phyloP scores from a whole-genome alignment of 1,140 invertebrate genomes.

The Drosophila serrata region DNA sequence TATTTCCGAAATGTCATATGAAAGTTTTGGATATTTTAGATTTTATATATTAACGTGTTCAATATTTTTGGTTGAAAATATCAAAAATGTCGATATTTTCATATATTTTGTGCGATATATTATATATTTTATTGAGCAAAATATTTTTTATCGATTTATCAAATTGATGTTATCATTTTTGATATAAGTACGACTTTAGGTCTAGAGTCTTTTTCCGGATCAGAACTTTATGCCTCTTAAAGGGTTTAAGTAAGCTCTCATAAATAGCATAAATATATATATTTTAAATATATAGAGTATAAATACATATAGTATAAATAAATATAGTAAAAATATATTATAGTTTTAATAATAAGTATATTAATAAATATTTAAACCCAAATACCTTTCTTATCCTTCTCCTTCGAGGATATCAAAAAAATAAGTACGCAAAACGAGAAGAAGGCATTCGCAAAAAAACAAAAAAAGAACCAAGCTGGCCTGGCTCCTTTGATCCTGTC shows the following conservation, averaged over 20 bases:
- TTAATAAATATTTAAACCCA: not conserved
- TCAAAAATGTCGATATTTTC: not conserved
- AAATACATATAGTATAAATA: too few species aligned
- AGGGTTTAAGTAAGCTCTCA: too few species aligned
- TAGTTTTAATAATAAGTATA: too few species aligned
- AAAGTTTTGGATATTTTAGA: not conserved
- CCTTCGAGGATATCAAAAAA: conserved; percentile 11
- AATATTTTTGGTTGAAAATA: too few species aligned
- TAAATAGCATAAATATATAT: too few species aligned
- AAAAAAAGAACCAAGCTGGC: not conserved
- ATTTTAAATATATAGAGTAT: too few species aligned
- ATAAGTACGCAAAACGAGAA: conserved; percentile 7
- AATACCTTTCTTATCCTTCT: not conserved
- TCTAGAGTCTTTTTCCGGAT: fast-evolving
- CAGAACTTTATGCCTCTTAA: not conserved
- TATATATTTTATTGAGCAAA: too few species aligned
- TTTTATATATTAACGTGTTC: not conserved
- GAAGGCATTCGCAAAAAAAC: conserved; percentile 1
- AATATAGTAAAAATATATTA: too few species aligned
- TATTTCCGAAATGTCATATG: not conserved
- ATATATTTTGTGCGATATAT: not conserved
- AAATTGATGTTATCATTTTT: not conserved
- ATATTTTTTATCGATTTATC: too few species aligned
- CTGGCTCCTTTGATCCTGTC: conserved; percentile 75
- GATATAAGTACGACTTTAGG: not conserved